Evolutionary conservation across 1,140 invertebrate species (phyloP), one percentile per base, ranked within the genome.

Genomic region (Brachionus manjavacas): DNA sequence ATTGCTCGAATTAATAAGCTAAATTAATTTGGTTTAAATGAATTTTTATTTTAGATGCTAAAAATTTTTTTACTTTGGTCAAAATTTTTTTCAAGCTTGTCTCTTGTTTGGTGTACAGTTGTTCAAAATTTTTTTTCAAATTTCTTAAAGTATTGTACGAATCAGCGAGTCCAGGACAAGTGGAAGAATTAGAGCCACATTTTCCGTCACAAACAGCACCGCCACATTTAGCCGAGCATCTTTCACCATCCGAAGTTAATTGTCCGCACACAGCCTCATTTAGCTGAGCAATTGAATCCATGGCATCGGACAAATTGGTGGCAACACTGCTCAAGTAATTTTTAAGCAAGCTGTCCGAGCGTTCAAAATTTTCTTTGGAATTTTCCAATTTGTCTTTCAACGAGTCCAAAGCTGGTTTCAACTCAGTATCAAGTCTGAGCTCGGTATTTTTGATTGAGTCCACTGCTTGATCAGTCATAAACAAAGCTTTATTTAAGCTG

Each of bases 1-100:
- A 68, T 81, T 81, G 79, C 79, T 81, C n/a, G 79, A 81, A 16
- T 81, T 81, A 35, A 31, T 72, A 35, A 72, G 39, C 68, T 72
- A 2, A 31, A 68, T 31, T 31, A n/a, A 28, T 31, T 31, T 31
- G 0, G 9, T 31, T 31, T 14, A 16, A 68, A 41, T 43, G 25
- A 16, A 16, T 16, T 72, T 16, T 3, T 35, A 35, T 6, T 35
- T 72, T 72, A 16, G 7, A 3, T 7, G 7, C n/a, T n/a, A 20
- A 41, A 39, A 20, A 9, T 72, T 72, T 12, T 39, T 1, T 60
- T 68, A 81, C 31, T 64, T 64, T 81, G 52, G 79, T 81, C 52
- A 81, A 46, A 81, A 81, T 81, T 60, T 64, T 43, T 81, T 81
- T 81, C n/a, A 81, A 64, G n/a, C 20, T 64, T 23, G 52, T 41